Percentiles rank a stretch among this genome's conserved stretches.
Evolutionary conservation across 2,113 vertebrate species (phyloP).

Genomic region (Corydoras sp.): DNA sequence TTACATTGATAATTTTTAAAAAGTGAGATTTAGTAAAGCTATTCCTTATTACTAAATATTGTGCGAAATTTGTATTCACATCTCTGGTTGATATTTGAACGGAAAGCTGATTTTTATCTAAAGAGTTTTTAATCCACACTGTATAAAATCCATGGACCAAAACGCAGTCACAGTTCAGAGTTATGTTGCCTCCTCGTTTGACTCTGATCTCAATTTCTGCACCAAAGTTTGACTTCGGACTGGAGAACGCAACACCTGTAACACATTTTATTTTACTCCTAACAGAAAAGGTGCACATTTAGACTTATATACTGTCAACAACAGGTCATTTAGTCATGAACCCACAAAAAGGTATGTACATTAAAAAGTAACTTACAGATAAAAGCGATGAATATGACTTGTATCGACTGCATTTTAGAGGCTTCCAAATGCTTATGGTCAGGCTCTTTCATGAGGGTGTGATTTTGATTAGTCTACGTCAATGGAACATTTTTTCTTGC

Average conservation of each 20-base stretch:
- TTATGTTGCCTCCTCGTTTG: constrained; percentile 25
- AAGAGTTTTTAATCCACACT: constrained; percentile 15
- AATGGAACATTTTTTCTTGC: neutral
- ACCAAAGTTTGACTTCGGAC: neutral
- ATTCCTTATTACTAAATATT: constrained; percentile 9
- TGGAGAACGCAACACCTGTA: neutral
- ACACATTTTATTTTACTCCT: too few relatives aligned
- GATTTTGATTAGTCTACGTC: too few relatives aligned
- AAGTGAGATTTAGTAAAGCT: neutral
- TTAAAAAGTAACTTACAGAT: too few relatives aligned
- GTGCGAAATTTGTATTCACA: neutral
- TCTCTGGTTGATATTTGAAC: neutral
- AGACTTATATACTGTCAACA: too few relatives aligned
- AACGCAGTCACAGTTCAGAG: neutral
- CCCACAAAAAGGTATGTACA: too few relatives aligned
- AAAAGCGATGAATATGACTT: too few relatives aligned
- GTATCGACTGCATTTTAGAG: too few relatives aligned
- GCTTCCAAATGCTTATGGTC: too few relatives aligned
- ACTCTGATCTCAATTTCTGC: constrained; percentile 2
- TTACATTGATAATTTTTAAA: constrained; percentile 36
- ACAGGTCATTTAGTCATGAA: too few relatives aligned
- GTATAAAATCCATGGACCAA: neutral
- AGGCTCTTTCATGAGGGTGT: too few relatives aligned
- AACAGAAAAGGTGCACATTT: too few relatives aligned
- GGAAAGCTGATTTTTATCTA: constrained; percentile 1